These are phyloP conservation scores for Rhizoglyphus robini DNA, from an alignment of 1,140 invertebrate species.

Conservation along the genomic window DNA sequence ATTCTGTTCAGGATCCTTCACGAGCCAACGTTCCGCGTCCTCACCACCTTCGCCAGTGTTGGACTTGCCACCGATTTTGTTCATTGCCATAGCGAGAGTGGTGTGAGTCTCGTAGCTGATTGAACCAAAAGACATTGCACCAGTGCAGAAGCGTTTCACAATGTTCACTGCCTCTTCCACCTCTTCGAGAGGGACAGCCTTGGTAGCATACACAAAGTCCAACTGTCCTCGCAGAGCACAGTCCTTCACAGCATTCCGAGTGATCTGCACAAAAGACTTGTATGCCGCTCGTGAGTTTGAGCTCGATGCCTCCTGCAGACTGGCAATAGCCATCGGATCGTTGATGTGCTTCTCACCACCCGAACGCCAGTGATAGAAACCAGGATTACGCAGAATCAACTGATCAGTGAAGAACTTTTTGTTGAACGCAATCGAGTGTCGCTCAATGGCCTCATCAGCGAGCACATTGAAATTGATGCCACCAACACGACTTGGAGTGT, in stretches of 20 bases:
- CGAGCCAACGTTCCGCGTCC: slow-evolving; percentile 64
- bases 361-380: slow-evolving; percentile 85
- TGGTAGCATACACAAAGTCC: slow-evolving; percentile 58
- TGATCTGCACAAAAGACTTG: slow-evolving; percentile 70
- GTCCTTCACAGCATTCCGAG: slow-evolving; percentile 65
- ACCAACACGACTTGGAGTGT: slow-evolving; percentile 85
- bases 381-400: slow-evolving; percentile 73
- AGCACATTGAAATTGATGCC: slow-evolving; percentile 79
- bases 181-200: slow-evolving; percentile 59
- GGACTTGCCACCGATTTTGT: slow-evolving; percentile 82
- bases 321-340: slow-evolving; percentile 82
- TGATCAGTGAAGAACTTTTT: slow-evolving; percentile 48
- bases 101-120: slow-evolving; percentile 86
- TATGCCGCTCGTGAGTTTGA: slow-evolving; percentile 69
- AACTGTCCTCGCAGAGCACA: slow-evolving; percentile 87
- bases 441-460: slow-evolving; percentile 68
- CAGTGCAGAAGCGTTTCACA: slow-evolving; percentile 72
- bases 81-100: slow-evolving; percentile 93
- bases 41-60: slow-evolving; percentile 90
- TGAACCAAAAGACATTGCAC: slow-evolving; percentile 84
- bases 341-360: slow-evolving; percentile 98
- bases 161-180: slow-evolving; percentile 84
- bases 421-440: slow-evolving; percentile 65
- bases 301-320: slow-evolving; percentile 74
- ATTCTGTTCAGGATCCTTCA: slow-evolving; percentile 54